phyloP scores from a whole-genome alignment of 2,113 vertebrate species.

The Aldabrachelys gigantea region DNA sequence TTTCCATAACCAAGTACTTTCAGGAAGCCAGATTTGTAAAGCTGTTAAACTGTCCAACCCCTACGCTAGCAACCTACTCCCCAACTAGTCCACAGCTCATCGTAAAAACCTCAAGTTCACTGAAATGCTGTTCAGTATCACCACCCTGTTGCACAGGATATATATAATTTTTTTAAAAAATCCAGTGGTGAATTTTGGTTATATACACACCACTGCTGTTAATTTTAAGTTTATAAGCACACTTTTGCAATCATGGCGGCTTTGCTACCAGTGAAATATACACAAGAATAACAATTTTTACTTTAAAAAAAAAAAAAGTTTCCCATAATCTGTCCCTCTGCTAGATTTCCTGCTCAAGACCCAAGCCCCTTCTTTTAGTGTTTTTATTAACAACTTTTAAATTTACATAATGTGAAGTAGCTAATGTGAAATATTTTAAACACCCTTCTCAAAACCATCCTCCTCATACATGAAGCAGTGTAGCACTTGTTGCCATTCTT shows the following conservation, averaged over 20 bases:
- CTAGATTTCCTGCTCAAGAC: not conserved
- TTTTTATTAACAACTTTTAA: not conserved
- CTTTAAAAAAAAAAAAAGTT: not conserved
- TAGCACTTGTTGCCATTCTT: not conserved
- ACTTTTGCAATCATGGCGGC: not conserved
- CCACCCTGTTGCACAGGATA: not conserved
- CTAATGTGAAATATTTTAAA: not conserved
- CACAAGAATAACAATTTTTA: not conserved
- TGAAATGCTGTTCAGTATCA: not conserved
- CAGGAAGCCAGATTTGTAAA: not conserved
- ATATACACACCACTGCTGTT: not conserved
- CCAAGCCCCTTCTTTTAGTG: not conserved
- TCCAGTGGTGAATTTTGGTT: not conserved
- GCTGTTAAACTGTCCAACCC: not conserved
- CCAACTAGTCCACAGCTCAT: not conserved
- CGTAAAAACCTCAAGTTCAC: not conserved
- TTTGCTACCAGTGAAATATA: not conserved
- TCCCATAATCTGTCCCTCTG: not conserved
- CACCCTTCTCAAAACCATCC: slow-evolving; percentile 3
- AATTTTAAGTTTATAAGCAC: not conserved
- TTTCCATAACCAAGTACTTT: not conserved
- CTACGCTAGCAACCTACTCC: not conserved
- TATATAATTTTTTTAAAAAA: not conserved
- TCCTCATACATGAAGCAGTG: slow-evolving; percentile 16
- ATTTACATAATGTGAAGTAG: not conserved